A percentile compares a stretch with the other conserved stretches of the same genome.
These are phyloP conservation scores for Linnaemya vulpina DNA, from an alignment of 2,888 invertebrate species.

Conservation along the genomic window DNA sequence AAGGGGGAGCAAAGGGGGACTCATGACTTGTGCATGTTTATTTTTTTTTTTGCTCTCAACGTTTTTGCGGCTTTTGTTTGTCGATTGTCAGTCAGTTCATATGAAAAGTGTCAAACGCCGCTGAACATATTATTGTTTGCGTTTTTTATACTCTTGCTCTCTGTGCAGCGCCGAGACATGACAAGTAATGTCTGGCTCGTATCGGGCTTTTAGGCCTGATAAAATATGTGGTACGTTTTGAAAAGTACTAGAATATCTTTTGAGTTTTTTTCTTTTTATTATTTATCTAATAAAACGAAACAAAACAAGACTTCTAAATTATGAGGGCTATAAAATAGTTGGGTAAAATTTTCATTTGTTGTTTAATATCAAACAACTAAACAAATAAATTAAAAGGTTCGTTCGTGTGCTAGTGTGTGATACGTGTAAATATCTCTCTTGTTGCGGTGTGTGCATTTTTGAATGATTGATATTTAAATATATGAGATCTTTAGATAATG, in stretches of 20 bases:
- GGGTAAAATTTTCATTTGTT: slow-evolving; percentile 3
- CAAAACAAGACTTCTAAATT: slow-evolving; percentile 35
- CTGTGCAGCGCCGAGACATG: slow-evolving; percentile 72
- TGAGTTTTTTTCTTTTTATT: slow-evolving; percentile 16
- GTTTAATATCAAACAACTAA: slow-evolving; percentile 32
- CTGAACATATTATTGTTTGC: slow-evolving; percentile 46
- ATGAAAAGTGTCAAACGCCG: slow-evolving; percentile 73
- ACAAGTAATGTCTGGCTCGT: slow-evolving; percentile 70
- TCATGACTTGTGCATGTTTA: slow-evolving; percentile 58
- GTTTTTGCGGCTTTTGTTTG: slow-evolving; percentile 74
- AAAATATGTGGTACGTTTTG: slow-evolving; percentile 35
- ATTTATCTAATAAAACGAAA: slow-evolving; percentile 28
- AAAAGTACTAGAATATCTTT: slow-evolving; percentile 17
- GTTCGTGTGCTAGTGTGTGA: slow-evolving; percentile 18
- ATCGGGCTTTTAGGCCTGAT: slow-evolving; percentile 53
- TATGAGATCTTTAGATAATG: slow-evolving; percentile 50
- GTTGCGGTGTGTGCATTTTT: slow-evolving; percentile 13
- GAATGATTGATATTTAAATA: slow-evolving; percentile 44
- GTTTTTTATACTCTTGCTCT: slow-evolving; percentile 36
- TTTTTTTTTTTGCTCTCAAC: slow-evolving; percentile 56
- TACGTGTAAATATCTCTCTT: neutral
- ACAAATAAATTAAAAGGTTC: slow-evolving; percentile 42
- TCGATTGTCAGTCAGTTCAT: slow-evolving; percentile 74
- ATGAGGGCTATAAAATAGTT: slow-evolving; percentile 42
- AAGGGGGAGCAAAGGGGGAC: slow-evolving; percentile 24